These are phyloP conservation scores for Polydrusus tereticollis DNA, from an alignment of 2,888 invertebrate genomes.

Conservation along the genomic window DNA sequence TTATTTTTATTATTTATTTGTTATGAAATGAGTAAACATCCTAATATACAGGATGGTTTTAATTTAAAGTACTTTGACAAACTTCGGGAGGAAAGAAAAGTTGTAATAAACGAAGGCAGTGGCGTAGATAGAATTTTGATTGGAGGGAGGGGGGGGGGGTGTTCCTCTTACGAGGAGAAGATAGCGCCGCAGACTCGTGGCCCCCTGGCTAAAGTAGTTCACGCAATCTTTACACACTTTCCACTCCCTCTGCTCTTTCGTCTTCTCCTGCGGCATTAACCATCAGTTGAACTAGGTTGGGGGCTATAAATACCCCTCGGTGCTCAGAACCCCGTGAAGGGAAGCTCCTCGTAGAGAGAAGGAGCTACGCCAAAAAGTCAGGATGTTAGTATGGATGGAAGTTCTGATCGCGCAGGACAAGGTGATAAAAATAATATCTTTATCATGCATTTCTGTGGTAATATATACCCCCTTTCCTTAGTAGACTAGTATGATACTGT, in stretches of 20 bases:
- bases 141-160: too few relatives aligned
- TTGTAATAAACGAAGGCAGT: too few relatives aligned
- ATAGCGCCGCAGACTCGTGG: conserved; percentile 81
- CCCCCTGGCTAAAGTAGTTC: conserved; percentile 87
- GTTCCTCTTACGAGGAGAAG: too few relatives aligned
- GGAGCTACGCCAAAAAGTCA: conserved; percentile 54
- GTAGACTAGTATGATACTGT: conserved; percentile 59
- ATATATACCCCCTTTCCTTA: too few relatives aligned
- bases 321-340: conserved; percentile 48
- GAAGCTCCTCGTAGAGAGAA: conserved; percentile 49
- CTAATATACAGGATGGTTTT: too few relatives aligned
- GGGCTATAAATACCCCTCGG: conserved; percentile 45
- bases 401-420: conserved; percentile 61
- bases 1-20: too few relatives aligned
- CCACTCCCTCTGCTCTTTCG: conserved; percentile 88
- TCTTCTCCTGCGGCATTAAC: conserved; percentile 86
- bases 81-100: too few relatives aligned
- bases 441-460: too few relatives aligned
- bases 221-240: conserved; percentile 88
- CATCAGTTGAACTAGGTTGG: conserved; percentile 76
- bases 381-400: conserved; percentile 59
- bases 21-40: too few relatives aligned
- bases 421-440: too few relatives aligned
- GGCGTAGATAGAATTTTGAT: too few relatives aligned
- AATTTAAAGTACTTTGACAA: too few relatives aligned